phyloP scores from a whole-genome alignment of 2,888 invertebrate species.

The Schizaphis graminum region DNA sequence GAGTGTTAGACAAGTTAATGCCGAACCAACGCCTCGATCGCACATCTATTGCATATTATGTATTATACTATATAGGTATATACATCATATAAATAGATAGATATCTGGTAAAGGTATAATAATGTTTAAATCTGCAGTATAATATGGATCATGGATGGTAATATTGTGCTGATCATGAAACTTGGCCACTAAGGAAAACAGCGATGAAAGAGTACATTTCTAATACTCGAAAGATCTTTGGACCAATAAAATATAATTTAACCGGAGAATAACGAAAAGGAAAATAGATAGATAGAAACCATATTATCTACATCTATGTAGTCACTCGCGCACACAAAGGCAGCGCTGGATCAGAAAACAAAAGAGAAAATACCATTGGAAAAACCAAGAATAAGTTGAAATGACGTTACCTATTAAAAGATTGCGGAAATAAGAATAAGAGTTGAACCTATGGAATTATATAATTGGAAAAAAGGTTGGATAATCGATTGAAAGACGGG shows the following conservation, averaged over 20 bases:
- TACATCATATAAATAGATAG: background rate
- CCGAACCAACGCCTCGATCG: slow-evolving; percentile 52
- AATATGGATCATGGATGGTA: background rate
- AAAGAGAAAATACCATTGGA: background rate
- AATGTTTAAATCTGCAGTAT: background rate
- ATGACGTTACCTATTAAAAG: background rate
- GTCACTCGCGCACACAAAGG: background rate
- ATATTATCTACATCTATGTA: no score
- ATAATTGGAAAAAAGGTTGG: background rate
- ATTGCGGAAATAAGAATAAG: background rate
- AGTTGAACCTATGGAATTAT: background rate
- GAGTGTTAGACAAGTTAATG: slow-evolving; percentile 66
- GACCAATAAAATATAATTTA: background rate
- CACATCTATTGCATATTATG: slow-evolving; percentile 2
- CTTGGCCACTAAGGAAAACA: background rate
- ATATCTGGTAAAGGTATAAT: background rate
- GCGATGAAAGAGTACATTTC: background rate
- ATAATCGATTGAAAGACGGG: background rate
- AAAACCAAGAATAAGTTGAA: background rate
- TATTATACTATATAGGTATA: background rate
- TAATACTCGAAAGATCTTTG: background rate
- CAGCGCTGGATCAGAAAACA: background rate
- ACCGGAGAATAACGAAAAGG: background rate
- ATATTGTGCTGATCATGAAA: background rate
- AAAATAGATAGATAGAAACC: background rate